Evolutionary conservation across 2,888 invertebrate species (phyloP).

Genomic region (Cremastobaeus sp.): DNA sequence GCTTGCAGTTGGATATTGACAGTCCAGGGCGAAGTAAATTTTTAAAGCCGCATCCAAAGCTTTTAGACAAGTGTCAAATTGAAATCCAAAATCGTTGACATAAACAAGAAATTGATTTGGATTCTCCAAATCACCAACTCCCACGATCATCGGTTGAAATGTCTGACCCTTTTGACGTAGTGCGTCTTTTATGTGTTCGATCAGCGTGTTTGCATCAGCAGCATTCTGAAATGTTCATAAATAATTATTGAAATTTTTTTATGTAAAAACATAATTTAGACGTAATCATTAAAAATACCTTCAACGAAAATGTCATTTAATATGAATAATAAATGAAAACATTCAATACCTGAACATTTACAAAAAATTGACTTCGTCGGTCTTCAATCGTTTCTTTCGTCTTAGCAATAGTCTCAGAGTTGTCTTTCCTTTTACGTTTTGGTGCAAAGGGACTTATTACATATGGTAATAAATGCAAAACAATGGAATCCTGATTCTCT

Average conservation of each 20-base stretch:
- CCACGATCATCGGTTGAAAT: slow-evolving; percentile 11
- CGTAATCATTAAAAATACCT: background rate
- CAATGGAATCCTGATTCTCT: slow-evolving; percentile 5
- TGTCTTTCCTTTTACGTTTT: slow-evolving; percentile 7
- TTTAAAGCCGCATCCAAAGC: slow-evolving; percentile 2
- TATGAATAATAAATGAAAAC: background rate
- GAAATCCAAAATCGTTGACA: background rate
- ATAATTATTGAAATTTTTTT: background rate
- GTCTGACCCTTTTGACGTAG: background rate
- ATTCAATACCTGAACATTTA: slow-evolving; percentile 1
- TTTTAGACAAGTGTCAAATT: background rate
- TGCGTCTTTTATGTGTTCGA: background rate
- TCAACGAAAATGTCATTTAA: background rate
- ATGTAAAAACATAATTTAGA: background rate
- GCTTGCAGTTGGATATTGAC: slow-evolving; percentile 6
- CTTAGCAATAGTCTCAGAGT: too few relatives aligned
- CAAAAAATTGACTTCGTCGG: slow-evolving; percentile 10
- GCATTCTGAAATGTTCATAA: slow-evolving; percentile 4
- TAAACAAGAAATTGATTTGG: background rate
- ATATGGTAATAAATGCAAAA: slow-evolving; percentile 8
- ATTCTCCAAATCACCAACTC: slow-evolving; percentile 9
- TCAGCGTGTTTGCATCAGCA: slow-evolving; percentile 8
- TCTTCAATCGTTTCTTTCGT: slow-evolving; percentile 8
- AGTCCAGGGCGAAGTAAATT: slow-evolving; percentile 10
- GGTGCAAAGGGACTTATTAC: slow-evolving; percentile 17